Conservation (phyloP, 1,140 invertebrate genomes). For the Scaptomyza hsui region DNA sequence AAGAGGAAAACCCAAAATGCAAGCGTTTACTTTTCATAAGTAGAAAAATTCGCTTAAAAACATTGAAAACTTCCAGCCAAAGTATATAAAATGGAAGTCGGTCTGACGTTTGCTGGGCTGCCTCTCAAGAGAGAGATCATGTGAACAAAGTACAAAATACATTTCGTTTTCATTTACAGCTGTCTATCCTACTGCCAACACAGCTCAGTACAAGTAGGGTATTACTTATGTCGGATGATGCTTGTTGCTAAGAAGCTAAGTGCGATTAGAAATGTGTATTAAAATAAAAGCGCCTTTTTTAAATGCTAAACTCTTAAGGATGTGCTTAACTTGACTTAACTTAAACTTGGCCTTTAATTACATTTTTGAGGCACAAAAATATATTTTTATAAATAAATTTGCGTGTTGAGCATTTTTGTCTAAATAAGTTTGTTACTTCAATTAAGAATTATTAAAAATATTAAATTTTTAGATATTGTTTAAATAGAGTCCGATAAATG, state of each 20-base stretch:
- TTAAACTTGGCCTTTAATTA: neutral
- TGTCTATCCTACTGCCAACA: neutral
- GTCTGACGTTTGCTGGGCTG: slow-evolving; percentile 10
- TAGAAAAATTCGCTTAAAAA: slow-evolving; percentile 4
- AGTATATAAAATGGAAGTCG: neutral
- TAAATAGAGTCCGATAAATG: too few relatives aligned
- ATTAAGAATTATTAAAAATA: too few relatives aligned
- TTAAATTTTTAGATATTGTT: too few relatives aligned
- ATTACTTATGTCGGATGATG: neutral
- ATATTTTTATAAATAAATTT: too few relatives aligned
- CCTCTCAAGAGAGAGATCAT: slow-evolving; percentile 9
- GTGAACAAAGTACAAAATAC: slow-evolving; percentile 14
- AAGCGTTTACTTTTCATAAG: slow-evolving; percentile 1
- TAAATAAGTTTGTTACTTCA: too few relatives aligned
- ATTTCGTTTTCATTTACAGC: slow-evolving; percentile 4
- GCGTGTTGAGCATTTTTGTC: too few relatives aligned
- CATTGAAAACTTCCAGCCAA: slow-evolving; percentile 11
- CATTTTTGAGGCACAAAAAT: neutral
- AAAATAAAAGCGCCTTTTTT: too few relatives aligned
- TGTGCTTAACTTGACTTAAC: neutral
- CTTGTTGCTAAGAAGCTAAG: neutral
- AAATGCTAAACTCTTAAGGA: too few relatives aligned
- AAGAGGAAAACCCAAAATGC: slow-evolving; percentile 5
- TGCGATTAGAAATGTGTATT: too few relatives aligned
- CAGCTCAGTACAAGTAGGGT: neutral